Evolutionary conservation across 2,113 vertebrate species (phyloP), one percentile per base, ranked within the genome.

Genomic region (Terrapene triunguis): DNA sequence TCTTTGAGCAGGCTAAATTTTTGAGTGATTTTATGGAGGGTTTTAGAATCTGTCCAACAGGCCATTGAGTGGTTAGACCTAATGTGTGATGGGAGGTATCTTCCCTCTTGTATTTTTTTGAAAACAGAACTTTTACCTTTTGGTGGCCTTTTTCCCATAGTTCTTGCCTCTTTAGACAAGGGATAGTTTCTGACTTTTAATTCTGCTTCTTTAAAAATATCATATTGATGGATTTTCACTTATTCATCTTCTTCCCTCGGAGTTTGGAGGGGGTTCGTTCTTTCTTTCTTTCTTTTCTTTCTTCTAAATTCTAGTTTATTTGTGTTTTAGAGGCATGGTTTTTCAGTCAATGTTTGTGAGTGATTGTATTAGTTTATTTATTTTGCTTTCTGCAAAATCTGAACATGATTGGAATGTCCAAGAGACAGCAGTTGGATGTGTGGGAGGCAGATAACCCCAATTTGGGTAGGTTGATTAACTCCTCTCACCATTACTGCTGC

Each of bases 61-160:
- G 62, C 35, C 35, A 69, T 69, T 69, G 62, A 69, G 35, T 17
- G 13, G 16, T n/a, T 69, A 35, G 13, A n/a, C 7, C 8, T n/a
- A 7, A 62, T n/a, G 35, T n/a, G 14, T 69, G 35, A 16, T n/a
- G 16, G 62, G 62, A n/a, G 62, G 3, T 19, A 5, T 69, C 3
- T 69, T 14, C 14, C 59, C 14, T 35, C 14, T 14, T 79, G 42
- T 9, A 47, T 79, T 79, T 24, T 19, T 96, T 89, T 65, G 50
- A 92, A 38, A 93, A 74, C 87, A 80, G 88, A 81, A 7, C 32
- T 8, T 95, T 44, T 87, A 92, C 87, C 72, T 65, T 81, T 96
- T 93, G n/a, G 7, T n/a, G 21, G 82, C 48, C 24, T 84, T 29
- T 65, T 88, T 91, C 74, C 94, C 4, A 12, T 85, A 50, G 29